These are phyloP conservation scores for Mantis religiosa DNA, from an alignment of 2,888 invertebrate genomes.

Conservation along the genomic window DNA sequence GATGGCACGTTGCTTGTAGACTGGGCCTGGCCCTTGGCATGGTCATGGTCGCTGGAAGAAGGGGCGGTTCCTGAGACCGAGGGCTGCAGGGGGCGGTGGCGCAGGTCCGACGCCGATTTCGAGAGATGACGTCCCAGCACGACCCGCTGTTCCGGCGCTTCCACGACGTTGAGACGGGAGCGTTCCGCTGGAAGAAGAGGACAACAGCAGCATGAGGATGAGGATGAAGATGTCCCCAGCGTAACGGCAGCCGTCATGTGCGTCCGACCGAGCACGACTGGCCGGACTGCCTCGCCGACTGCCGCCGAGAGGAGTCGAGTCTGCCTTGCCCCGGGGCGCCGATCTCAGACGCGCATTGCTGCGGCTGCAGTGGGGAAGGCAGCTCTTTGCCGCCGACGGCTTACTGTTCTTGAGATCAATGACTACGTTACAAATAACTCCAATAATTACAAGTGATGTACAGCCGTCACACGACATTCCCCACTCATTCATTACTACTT, in stretches of 20 bases:
- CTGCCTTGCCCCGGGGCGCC: neutral
- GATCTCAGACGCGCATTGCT: neutral
- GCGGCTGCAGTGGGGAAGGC: neutral
- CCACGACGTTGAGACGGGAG: slow-evolving; percentile 36
- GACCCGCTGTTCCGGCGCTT: slow-evolving; percentile 12
- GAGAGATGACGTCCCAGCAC: slow-evolving; percentile 62
- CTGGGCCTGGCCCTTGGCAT: slow-evolving; percentile 22
- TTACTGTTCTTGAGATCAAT: neutral
- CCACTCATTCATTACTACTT: no score
- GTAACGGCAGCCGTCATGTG: neutral
- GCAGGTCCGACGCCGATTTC: slow-evolving; percentile 77
- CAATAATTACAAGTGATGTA: no score
- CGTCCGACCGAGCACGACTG: neutral
- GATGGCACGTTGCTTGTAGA: slow-evolving; percentile 41
- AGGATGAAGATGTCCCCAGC: neutral
- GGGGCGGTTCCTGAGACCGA: neutral
- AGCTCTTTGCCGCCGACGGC: neutral
- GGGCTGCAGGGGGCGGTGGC: slow-evolving; percentile 47
- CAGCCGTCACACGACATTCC: no score
- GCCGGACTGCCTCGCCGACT: no score
- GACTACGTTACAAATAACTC: no score
- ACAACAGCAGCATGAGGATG: neutral
- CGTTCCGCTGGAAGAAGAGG: slow-evolving; percentile 32
- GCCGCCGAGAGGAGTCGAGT: neutral
- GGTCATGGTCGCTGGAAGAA: slow-evolving; percentile 12